Evolutionary conservation across 2,797 vertebrate genomes (phyloP).

Genomic region (Lithobates pipiens): DNA sequence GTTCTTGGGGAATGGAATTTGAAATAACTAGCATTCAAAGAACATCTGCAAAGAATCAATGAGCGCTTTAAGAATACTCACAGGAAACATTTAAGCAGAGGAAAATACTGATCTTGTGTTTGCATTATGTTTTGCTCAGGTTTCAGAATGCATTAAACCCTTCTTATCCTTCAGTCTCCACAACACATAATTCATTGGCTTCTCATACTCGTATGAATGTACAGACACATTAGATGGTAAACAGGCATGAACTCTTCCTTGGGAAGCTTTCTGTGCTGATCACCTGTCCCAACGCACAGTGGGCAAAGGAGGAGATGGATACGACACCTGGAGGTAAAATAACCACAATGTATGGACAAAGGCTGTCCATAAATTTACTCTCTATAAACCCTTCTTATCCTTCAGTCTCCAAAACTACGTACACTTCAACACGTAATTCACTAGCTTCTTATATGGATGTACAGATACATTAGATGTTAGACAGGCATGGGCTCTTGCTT

Average conservation of each 20-base stretch:
- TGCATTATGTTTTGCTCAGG: conserved; percentile 39
- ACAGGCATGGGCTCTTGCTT: too few relatives aligned
- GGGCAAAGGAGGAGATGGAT: neutral
- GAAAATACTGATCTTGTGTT: conserved; percentile 51
- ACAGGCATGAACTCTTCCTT: neutral
- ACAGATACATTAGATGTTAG: too few relatives aligned
- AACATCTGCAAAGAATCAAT: conserved; percentile 63
- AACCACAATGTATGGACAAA: neutral
- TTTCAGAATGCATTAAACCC: conserved; percentile 33
- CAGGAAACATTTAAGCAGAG: conserved; percentile 48
- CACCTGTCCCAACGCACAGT: neutral
- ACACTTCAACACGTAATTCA: too few relatives aligned
- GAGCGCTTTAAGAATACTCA: conserved; percentile 59
- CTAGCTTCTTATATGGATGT: too few relatives aligned
- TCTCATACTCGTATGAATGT: neutral
- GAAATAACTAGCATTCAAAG: conserved; percentile 54
- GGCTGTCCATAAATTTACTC: too few relatives aligned
- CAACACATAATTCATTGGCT: conserved; percentile 2
- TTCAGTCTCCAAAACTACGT: too few relatives aligned
- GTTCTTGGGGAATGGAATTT: conserved; percentile 59
- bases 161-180: conserved; percentile 24
- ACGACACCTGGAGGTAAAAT: neutral
- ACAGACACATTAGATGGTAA: neutral
- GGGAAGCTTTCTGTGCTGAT: neutral
- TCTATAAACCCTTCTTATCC: too few relatives aligned